Conservation (phyloP, 1,140 invertebrate genomes). For the Musca vetustissima region DNA sequence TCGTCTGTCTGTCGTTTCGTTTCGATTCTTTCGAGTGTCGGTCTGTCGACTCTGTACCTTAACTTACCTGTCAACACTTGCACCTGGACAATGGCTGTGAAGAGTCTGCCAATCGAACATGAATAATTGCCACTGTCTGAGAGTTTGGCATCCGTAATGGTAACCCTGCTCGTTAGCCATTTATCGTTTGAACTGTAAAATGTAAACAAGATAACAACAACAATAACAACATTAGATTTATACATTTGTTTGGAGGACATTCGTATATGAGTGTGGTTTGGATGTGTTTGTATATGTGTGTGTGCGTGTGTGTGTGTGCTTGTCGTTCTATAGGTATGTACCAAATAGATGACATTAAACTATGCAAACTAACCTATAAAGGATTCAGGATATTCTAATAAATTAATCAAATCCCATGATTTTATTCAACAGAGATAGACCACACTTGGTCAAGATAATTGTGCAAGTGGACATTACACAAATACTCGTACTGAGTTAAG, state of each 20-base stretch:
- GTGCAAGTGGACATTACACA: too few species aligned
- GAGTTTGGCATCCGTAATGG: constrained; percentile 52
- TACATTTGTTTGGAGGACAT: too few species aligned
- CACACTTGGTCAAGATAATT: too few species aligned
- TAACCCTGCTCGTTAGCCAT: constrained; percentile 51
- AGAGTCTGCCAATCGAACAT: constrained; percentile 52
- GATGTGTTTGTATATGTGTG: too few species aligned
- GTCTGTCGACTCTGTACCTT: background rate
- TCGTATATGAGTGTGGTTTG: too few species aligned
- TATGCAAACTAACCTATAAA: background rate
- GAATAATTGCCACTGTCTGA: constrained; percentile 55
- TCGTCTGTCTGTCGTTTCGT: too few species aligned
- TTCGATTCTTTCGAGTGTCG: background rate
- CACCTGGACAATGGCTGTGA: constrained; percentile 54
- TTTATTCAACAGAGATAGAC: too few species aligned
- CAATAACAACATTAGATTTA: too few species aligned
- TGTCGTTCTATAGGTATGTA: too few species aligned
- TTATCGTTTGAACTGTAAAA: constrained; percentile 47
- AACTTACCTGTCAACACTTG: constrained; percentile 54
- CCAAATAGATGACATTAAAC: background rate
- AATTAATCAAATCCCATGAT: too few species aligned
- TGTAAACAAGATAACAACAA: constrained; percentile 16
- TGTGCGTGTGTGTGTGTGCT: background rate
- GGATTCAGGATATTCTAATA: background rate
- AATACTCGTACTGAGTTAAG: too few species aligned